phyloP scores from a whole-genome alignment of 92 coral and sea anemone species.

The Paragorgia papillata region DNA sequence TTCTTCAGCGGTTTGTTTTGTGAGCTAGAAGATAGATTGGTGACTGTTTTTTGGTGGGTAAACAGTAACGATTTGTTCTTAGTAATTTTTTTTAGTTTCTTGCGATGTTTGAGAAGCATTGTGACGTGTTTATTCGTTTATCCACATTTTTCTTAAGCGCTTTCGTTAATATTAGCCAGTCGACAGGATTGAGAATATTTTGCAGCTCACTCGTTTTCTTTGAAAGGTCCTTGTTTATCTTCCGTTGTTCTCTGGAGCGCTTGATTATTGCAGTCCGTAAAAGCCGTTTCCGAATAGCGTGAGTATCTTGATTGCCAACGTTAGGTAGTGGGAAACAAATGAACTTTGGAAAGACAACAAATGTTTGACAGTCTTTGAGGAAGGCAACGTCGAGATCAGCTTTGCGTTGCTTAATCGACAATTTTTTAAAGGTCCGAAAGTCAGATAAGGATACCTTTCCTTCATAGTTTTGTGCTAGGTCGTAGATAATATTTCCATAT shows the following conservation, averaged over 20 bases:
- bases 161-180: slow-evolving; percentile 18
- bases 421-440: background rate
- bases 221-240: background rate
- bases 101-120: background rate
- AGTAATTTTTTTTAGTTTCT: slow-evolving; percentile 9
- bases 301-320: slow-evolving; percentile 20
- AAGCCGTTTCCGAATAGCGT: slow-evolving; percentile 18
- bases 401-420: slow-evolving; percentile 26
- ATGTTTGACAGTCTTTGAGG: slow-evolving; percentile 23
- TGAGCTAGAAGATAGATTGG: slow-evolving; percentile 43
- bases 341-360: slow-evolving; percentile 27
- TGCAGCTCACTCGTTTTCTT: slow-evolving; percentile 13
- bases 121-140: background rate
- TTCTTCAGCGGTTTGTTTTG: slow-evolving; percentile 17
- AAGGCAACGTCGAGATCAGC: slow-evolving; percentile 26
- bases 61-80: slow-evolving; percentile 41
- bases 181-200: slow-evolving; percentile 5
- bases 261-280: slow-evolving; percentile 11
- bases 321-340: slow-evolving; percentile 22
- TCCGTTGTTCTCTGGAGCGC: slow-evolving; percentile 14
- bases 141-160: slow-evolving; percentile 13
- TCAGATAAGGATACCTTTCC: slow-evolving; percentile 7
- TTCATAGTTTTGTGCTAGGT: slow-evolving; percentile 25
- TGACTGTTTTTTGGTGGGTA: slow-evolving; percentile 53
- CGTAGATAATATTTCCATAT: too few relatives aligned